Evolutionary conservation across 2,113 vertebrate species (phyloP), one percentile per base, ranked within the genome.

Genomic region (Ptychochromis oligacanthus): DNA sequence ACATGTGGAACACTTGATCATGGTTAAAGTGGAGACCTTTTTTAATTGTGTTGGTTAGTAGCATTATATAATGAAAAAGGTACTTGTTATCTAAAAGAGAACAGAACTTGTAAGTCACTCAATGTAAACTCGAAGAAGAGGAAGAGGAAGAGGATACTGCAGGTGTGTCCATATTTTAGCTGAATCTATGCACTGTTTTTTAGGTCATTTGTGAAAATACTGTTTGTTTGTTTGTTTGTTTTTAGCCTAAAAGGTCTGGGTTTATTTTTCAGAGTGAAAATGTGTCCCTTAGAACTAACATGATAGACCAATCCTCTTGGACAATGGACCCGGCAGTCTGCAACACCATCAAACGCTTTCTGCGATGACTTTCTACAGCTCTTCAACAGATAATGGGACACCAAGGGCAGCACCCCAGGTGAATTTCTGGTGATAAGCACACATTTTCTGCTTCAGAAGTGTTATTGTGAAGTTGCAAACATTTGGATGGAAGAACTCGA

Each of bases 391-490:
- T 87, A 87, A 89, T 67, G 34, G 75, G 61, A 56, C 24, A 62
- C 80, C 14, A 40, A 56, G 46, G 80, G 76, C 61, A 60, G 74
- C 72, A 56, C 49, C 46, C 17, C 18, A 38, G 64, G 60, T 55
- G 60, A 38, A 79, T 78, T 82, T 89, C 28, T 84, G 75, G 24
- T 81, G 88, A 85, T 86, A 91, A 88, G 61, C 77, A 36, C 59
- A 78, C 77, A 61, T 65, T 81, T 80, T 11, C 46, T 64, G 70
- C 77, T 57, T 65, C 70, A 57, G 77, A 82, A 56, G 61, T 62
- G 84, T 79, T 90, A 84, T 91, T 81, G n/a, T 77, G 7, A 77
- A 60, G 72, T 14, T 57, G 14, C 86, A 87, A 40, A 34, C 22
- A 75, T 76, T 43, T 61, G 20, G 34, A 57, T 36, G 55, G 72